Evolutionary conservation across 2,113 vertebrate species (phyloP).

Genomic region (Osmerus eperlanus): DNA sequence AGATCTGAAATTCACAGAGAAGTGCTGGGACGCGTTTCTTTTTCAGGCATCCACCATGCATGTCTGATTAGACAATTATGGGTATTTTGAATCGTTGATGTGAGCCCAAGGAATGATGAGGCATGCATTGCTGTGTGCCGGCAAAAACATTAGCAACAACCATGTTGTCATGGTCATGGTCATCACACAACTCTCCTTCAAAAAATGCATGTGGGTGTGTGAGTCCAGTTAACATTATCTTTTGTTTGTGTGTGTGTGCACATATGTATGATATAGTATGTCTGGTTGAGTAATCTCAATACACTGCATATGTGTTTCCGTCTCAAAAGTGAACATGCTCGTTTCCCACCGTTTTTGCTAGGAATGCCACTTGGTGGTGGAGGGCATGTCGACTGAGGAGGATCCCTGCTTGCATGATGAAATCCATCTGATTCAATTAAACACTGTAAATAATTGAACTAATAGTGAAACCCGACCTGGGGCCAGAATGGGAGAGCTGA

Average conservation of each 20-base stretch:
- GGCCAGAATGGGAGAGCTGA: constrained; percentile 33
- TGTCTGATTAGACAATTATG: constrained; percentile 22
- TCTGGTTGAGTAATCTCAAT: too few species aligned
- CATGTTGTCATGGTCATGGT: too few species aligned
- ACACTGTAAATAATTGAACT: constrained; percentile 49
- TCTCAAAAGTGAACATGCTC: background rate
- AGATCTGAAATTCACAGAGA: background rate
- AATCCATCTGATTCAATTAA: constrained; percentile 38
- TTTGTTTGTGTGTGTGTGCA: too few species aligned
- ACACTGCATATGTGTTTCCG: background rate
- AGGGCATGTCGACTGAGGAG: background rate
- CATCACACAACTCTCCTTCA: too few species aligned
- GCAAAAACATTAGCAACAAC: too few species aligned
- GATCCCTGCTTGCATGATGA: constrained; percentile 15
- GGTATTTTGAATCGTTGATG: constrained; percentile 24
- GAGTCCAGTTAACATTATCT: too few species aligned
- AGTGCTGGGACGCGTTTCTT: background rate
- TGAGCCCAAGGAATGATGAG: background rate
- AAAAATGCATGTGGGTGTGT: too few species aligned
- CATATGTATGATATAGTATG: too few species aligned
- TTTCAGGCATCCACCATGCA: constrained; percentile 9
- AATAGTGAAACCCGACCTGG: constrained; percentile 31
- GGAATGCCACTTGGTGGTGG: background rate
- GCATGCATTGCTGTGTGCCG: too few species aligned
- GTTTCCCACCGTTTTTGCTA: background rate